Conservation (phyloP, 2,888 invertebrate species). For the Cheilosia pagana region DNA sequence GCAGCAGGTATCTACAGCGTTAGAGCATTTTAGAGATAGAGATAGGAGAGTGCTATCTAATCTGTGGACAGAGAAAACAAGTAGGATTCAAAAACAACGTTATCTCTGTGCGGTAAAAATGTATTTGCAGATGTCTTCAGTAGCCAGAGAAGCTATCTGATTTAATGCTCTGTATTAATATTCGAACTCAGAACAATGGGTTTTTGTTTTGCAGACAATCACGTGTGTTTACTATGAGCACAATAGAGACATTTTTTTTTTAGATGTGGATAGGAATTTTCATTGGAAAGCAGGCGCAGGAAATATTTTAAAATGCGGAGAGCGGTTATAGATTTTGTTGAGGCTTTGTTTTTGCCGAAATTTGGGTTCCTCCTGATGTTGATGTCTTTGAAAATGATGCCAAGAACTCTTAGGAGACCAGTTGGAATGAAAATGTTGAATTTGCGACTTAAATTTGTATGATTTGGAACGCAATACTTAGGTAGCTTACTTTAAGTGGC, state of each 20-base stretch:
- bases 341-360: background rate
- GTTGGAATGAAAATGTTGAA: no score
- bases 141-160: background rate
- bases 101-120: conserved; percentile 48
- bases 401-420: no score
- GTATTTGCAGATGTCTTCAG: conserved; percentile 47
- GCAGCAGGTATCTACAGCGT: conserved; percentile 26
- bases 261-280: background rate
- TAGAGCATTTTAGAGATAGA: background rate
- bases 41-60: conserved; percentile 30
- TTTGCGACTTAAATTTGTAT: no score
- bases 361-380: background rate
- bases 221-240: conserved; percentile 25
- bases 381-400: no score
- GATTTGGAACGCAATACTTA: no score
- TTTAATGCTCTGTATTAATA: conserved; percentile 23
- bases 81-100: conserved; percentile 43
- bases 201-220: background rate
- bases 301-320: background rate
- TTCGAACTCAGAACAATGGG: background rate
- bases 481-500: no score
- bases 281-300: background rate
- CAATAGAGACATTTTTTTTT: background rate
- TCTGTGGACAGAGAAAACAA: conserved; percentile 33
- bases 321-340: background rate